These are phyloP conservation scores for Choloepus didactylus DNA, from an alignment of 2,797 vertebrate species.

Conservation along the genomic window DNA sequence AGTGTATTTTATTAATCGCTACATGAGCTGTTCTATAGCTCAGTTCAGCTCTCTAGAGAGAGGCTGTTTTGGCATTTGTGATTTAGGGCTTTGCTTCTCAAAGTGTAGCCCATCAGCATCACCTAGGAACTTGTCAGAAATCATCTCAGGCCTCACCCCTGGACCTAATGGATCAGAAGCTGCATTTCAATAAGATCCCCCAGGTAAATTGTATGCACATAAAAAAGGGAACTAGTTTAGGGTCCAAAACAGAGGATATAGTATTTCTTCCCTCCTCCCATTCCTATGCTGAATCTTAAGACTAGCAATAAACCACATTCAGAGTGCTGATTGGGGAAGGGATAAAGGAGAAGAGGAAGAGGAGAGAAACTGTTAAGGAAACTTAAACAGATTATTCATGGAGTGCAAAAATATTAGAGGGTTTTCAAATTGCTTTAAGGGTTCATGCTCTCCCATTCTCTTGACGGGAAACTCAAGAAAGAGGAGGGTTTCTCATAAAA, in stretches of 20 bases:
- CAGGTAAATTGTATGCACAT: neutral
- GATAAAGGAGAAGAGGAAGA: neutral
- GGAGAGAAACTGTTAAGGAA: neutral
- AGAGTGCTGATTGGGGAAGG: neutral
- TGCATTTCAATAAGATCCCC: neutral
- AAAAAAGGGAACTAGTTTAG: neutral
- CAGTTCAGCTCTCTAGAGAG: neutral
- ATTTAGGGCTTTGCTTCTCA: neutral
- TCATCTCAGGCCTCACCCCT: neutral
- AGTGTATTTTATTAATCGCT: neutral
- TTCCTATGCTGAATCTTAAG: neutral
- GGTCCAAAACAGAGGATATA: neutral
- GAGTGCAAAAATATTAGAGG: neutral
- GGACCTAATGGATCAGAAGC: too few species aligned
- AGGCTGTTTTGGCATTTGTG: neutral
- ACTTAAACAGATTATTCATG: too few species aligned
- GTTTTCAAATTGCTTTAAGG: neutral
- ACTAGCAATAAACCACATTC: neutral
- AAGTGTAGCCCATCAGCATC: neutral
- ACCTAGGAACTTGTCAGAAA: neutral
- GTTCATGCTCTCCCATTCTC: neutral
- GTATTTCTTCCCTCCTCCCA: neutral
- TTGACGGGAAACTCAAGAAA: neutral
- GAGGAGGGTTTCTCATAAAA: neutral
- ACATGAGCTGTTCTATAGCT: neutral